phyloP scores from a whole-genome alignment of 1,140 invertebrate species.

The Colletes gigas region DNA sequence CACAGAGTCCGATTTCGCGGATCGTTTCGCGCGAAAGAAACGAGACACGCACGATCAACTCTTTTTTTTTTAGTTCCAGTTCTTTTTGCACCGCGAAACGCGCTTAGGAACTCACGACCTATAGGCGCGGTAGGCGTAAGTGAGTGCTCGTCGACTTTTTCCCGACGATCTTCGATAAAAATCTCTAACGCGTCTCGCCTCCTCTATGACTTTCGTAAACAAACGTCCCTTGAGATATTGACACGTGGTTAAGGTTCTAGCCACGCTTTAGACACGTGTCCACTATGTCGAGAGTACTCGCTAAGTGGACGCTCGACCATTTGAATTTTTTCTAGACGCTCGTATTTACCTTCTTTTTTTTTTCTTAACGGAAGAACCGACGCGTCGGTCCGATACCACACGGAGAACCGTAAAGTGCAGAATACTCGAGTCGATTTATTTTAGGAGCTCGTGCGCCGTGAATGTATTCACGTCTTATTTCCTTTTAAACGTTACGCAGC shows the following conservation, averaged over 20 bases:
- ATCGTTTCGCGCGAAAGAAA: too few relatives aligned
- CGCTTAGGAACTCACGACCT: too few relatives aligned
- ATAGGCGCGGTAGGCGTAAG: not conserved
- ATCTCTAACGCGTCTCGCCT: constrained; percentile 53
- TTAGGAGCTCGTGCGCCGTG: constrained; percentile 58
- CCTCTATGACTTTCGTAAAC: constrained; percentile 64
- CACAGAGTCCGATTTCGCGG: too few relatives aligned
- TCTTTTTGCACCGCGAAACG: too few relatives aligned
- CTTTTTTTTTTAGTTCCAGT: too few relatives aligned
- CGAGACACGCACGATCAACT: too few relatives aligned
- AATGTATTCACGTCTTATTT: constrained; percentile 50
- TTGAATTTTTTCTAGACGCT: constrained; percentile 69
- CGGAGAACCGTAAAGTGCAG: constrained; percentile 59
- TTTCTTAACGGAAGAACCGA: constrained; percentile 51
- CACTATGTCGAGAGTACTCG: constrained; percentile 59
- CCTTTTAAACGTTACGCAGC: not conserved
- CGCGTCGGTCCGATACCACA: constrained; percentile 37
- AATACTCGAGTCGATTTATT: constrained; percentile 62
- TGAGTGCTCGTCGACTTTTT: not conserved
- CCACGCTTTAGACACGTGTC: constrained; percentile 71
- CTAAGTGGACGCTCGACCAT: constrained; percentile 67
- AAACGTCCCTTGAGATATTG: constrained; percentile 67
- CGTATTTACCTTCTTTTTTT: constrained; percentile 56
- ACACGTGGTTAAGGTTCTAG: constrained; percentile 64
- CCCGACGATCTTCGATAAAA: constrained; percentile 44